Evolutionary conservation across 2,797 vertebrate species (phyloP).

Genomic region (Orientallactaga sibirica): DNA sequence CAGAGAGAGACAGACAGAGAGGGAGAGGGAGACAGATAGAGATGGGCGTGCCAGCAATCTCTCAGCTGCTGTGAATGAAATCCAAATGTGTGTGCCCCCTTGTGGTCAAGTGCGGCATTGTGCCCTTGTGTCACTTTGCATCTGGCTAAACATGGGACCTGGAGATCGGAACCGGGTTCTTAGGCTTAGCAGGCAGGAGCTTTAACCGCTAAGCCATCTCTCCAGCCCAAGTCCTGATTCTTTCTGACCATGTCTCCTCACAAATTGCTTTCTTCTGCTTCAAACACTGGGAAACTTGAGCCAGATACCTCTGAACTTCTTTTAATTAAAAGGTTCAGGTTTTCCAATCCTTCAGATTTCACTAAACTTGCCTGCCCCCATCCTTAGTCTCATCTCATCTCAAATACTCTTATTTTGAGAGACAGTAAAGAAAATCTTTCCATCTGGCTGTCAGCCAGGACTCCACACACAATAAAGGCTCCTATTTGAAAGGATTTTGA

Average conservation of each 20-base stretch:
- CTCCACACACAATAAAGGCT: not conserved
- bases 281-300: not conserved
- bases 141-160: too few relatives aligned
- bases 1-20: too few relatives aligned
- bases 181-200: too few relatives aligned
- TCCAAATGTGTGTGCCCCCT: too few relatives aligned
- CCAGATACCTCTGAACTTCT: not conserved
- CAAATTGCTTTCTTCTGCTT: not conserved
- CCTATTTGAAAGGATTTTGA: not conserved
- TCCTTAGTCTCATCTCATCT: not conserved
- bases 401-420: conserved; percentile 35
- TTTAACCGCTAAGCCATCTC: too few relatives aligned
- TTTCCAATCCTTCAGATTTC: conserved; percentile 27
- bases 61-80: too few relatives aligned
- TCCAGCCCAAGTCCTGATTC: not conserved
- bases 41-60: too few relatives aligned
- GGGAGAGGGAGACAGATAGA: too few relatives aligned
- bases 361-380: not conserved
- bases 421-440: conserved; percentile 54
- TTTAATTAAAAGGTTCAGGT: conserved; percentile 31
- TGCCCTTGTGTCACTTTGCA: too few relatives aligned
- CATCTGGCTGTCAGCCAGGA: not conserved
- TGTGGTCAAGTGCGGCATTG: too few relatives aligned
- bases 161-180: too few relatives aligned
- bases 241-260: not conserved